phyloP scores from a whole-genome alignment of 2,113 vertebrate species.

The Eudorcas thomsonii region DNA sequence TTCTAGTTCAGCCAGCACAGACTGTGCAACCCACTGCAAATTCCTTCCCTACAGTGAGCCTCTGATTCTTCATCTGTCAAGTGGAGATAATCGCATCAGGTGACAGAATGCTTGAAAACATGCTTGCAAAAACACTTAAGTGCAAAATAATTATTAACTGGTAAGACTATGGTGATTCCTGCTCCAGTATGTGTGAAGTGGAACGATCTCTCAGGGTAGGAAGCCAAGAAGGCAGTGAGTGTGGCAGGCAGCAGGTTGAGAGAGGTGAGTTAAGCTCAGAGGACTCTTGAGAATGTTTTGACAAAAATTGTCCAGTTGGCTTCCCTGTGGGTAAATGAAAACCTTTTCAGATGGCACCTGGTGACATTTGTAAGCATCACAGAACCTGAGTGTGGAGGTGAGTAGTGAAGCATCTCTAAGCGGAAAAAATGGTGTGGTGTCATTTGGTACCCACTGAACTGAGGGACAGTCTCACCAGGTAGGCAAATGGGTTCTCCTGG shows the following conservation, averaged over 20 bases:
- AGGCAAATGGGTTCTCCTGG: neutral
- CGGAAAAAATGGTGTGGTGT: neutral
- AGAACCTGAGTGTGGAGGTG: neutral
- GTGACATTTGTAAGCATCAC: constrained; percentile 21
- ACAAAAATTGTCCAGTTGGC: constrained; percentile 33
- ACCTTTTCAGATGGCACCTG: neutral
- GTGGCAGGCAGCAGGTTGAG: neutral
- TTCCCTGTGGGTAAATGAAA: constrained; percentile 52
- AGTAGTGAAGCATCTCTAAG: neutral
- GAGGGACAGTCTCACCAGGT: neutral
- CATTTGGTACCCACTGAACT: neutral
- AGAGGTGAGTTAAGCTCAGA: neutral
- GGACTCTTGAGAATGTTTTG: neutral
- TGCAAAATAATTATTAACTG: neutral
- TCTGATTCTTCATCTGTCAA: constrained; percentile 15
- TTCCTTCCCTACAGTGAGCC: neutral
- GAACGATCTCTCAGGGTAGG: neutral
- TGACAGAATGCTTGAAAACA: constrained; percentile 1
- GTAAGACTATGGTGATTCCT: neutral
- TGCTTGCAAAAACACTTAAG: neutral
- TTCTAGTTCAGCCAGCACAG: neutral
- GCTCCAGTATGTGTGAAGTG: neutral
- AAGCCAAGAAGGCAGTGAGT: neutral
- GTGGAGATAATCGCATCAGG: neutral
- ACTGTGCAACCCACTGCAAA: neutral